Conservation (phyloP, 2,113 vertebrate genomes). For the Scatophagus argus region DNA sequence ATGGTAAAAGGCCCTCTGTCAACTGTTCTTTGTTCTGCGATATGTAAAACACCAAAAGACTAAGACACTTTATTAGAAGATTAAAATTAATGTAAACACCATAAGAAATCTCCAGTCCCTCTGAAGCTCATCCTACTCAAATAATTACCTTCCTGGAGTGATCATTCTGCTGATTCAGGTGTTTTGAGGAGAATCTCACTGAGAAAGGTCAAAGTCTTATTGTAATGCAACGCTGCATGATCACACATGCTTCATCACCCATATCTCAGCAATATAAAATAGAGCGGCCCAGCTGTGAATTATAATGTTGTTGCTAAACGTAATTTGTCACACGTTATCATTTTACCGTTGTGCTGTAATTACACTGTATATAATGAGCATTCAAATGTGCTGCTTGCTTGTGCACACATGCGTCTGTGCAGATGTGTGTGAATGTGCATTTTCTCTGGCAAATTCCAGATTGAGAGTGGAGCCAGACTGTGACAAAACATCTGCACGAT, state of each 20-base stretch:
- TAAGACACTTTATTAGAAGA: constrained; percentile 20
- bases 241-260: constrained; percentile 19
- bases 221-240: constrained; percentile 45
- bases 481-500: neutral
- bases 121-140: neutral
- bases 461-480: neutral
- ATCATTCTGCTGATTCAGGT: constrained; percentile 56
- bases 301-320: constrained; percentile 16
- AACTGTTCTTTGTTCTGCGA: constrained; percentile 14
- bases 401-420: neutral
- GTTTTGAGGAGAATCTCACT: constrained; percentile 37
- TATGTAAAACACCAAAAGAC: constrained; percentile 34
- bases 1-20: constrained; percentile 14
- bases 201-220: constrained; percentile 59
- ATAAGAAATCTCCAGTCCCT: neutral
- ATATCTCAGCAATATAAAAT: constrained; percentile 30
- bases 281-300: constrained; percentile 28
- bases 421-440: constrained; percentile 1
- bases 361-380: neutral
- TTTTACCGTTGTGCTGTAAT: constrained; percentile 21
- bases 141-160: constrained; percentile 11
- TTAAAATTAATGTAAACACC: constrained; percentile 32
- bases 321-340: constrained; percentile 16
- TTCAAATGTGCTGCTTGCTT: neutral
- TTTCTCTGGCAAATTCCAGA: neutral